phyloP scores from a whole-genome alignment of 2,113 vertebrate genomes.

The Bostrychus sinensis region DNA sequence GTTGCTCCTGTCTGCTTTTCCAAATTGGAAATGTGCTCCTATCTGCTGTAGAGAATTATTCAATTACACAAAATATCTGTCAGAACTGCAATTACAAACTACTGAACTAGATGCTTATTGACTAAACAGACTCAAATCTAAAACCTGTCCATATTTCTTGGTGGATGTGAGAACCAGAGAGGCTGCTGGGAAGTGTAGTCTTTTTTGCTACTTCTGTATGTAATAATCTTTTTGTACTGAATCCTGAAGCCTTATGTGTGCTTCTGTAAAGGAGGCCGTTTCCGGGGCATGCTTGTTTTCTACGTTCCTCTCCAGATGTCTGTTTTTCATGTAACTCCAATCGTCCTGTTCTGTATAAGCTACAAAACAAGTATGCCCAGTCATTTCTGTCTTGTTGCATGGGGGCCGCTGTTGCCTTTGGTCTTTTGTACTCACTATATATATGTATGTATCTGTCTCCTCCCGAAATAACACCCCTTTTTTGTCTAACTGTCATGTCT shows the following conservation, averaged over 20 bases:
- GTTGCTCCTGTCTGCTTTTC: no score
- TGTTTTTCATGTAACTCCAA: not conserved
- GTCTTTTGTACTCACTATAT: constrained; percentile 59
- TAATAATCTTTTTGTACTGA: constrained; percentile 42
- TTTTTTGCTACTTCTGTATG: constrained; percentile 22
- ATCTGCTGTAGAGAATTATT: no score
- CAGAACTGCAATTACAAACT: no score
- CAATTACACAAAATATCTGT: no score
- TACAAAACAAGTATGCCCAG: constrained; percentile 37
- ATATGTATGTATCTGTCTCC: constrained; percentile 47
- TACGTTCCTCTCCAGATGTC: not conserved
- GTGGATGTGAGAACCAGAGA: constrained; percentile 23
- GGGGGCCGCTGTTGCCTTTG: constrained; percentile 68
- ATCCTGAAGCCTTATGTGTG: constrained; percentile 73
- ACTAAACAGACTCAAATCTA: not conserved
- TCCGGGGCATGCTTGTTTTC: constrained; percentile 45
- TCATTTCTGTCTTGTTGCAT: constrained; percentile 64
- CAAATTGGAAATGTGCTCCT: no score
- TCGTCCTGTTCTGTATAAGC: not conserved
- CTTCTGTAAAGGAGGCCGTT: constrained; percentile 59
- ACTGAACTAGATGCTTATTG: no score
- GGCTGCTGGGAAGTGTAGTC: constrained; percentile 61
- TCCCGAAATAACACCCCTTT: constrained; percentile 5
- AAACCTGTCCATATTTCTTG: not conserved
- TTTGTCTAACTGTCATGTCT: constrained; percentile 20